Conservation (phyloP, 2,113 vertebrate species). For the Mellivora capensis region DNA sequence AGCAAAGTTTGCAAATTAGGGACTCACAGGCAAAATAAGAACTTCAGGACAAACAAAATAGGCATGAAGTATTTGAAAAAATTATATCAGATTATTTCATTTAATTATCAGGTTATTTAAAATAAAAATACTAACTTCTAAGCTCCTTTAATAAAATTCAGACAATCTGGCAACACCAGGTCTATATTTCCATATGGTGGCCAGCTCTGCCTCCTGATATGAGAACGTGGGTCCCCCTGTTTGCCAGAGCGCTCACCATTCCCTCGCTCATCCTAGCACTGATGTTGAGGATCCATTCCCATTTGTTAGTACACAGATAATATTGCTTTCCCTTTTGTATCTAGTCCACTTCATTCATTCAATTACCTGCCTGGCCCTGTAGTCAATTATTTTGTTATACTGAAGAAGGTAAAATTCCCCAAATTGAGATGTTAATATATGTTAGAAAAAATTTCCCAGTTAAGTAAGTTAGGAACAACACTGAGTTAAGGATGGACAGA, state of each 20-base stretch:
- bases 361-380: not conserved
- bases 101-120: not conserved
- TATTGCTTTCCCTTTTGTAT: not conserved
- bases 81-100: not conserved
- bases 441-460: not conserved
- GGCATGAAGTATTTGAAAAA: not conserved
- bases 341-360: not conserved
- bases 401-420: not conserved
- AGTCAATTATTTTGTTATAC: not conserved
- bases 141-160: not conserved
- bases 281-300: not conserved
- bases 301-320: not conserved
- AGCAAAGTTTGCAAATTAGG: not conserved
- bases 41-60: not conserved
- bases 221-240: not conserved
- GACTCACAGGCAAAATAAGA: not conserved
- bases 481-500: not conserved
- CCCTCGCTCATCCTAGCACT: not conserved
- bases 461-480: not conserved
- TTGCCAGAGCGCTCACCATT: not conserved
- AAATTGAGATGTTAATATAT: not conserved
- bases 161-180: not conserved
- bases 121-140: not conserved
- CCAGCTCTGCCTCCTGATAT: not conserved
- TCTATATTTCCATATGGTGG: not conserved